Evolutionary conservation across 2,113 vertebrate species (phyloP).

Genomic region (Chrysemys picta): DNA sequence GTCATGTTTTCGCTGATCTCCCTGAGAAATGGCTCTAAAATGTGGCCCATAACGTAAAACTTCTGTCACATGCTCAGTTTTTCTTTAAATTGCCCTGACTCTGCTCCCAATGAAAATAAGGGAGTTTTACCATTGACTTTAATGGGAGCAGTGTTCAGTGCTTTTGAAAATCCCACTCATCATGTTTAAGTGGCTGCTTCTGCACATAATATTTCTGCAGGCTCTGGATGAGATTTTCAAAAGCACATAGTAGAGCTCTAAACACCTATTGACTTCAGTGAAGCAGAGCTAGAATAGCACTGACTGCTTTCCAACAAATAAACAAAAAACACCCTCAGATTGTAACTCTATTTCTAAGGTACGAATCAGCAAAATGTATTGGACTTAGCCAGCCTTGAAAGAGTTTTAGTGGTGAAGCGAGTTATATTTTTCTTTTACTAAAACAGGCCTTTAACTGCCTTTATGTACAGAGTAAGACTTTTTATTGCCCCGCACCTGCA

Average conservation of each 20-base stretch:
- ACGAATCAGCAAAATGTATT: not conserved
- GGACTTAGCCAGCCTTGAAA: not conserved
- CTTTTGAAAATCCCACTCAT: not conserved
- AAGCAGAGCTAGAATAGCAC: not conserved
- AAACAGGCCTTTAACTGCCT: not conserved
- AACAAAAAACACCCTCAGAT: fast-evolving
- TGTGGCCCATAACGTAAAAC: not conserved
- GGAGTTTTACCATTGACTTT: not conserved
- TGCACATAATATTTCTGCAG: not conserved
- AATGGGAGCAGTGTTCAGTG: not conserved
- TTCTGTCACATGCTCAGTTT: not conserved
- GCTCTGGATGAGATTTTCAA: not conserved
- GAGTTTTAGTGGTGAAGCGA: not conserved
- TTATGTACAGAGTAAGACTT: not conserved
- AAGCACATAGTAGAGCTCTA: not conserved
- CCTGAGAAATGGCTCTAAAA: constrained; percentile 1
- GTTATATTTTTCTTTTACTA: not conserved
- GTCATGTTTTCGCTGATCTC: not conserved
- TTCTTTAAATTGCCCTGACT: constrained; percentile 1
- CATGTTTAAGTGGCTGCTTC: not conserved
- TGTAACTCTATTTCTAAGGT: not conserved
- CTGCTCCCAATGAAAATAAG: not conserved
- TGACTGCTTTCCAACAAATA: not conserved
- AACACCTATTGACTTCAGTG: not conserved
- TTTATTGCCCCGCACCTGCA: not conserved